Conservation (phyloP, 2,888 invertebrate genomes). For the Monopis laevigella region DNA sequence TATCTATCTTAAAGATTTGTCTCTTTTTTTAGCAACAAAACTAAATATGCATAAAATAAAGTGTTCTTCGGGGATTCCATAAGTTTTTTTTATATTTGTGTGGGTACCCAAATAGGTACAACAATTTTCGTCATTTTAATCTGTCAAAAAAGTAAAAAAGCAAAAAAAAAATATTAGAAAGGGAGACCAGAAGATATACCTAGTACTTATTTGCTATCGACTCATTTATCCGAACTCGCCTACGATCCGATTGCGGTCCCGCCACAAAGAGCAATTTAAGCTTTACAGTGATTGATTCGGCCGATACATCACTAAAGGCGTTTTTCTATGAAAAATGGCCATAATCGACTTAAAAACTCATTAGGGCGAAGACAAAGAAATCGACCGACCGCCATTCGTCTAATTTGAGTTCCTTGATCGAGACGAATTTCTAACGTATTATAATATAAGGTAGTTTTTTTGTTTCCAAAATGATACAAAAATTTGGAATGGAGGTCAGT, state of each 20-base stretch:
- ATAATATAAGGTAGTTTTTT: slow-evolving; percentile 37
- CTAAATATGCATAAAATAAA: no score
- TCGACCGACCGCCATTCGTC: slow-evolving; percentile 57
- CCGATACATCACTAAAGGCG: slow-evolving; percentile 65
- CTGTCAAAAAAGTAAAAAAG: no score
- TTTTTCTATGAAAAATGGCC: slow-evolving; percentile 68
- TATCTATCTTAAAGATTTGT: no score
- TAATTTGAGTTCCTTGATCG: slow-evolving; percentile 63
- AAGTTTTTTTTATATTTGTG: no score
- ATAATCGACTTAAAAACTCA: slow-evolving; percentile 69
- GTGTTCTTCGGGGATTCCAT: no score
- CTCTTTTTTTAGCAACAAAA: no score
- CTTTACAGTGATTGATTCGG: slow-evolving; percentile 61
- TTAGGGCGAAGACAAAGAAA: slow-evolving; percentile 65
- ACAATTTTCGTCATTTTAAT: no score
- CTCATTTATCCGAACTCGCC: slow-evolving; percentile 16
- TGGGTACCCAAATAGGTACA: no score
- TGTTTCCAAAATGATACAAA: not conserved
- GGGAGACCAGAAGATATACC: no score
- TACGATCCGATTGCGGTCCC: slow-evolving; percentile 13
- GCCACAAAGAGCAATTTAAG: slow-evolving; percentile 53
- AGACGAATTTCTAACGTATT: slow-evolving; percentile 55
- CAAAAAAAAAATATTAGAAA: no score
- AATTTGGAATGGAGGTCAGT: not conserved
- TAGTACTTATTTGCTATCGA: no score